Percentiles rank a stretch among this genome's conserved stretches.
Evolutionary conservation across 1,140 invertebrate species (phyloP).

Genomic region (Eriocheir sinensis): DNA sequence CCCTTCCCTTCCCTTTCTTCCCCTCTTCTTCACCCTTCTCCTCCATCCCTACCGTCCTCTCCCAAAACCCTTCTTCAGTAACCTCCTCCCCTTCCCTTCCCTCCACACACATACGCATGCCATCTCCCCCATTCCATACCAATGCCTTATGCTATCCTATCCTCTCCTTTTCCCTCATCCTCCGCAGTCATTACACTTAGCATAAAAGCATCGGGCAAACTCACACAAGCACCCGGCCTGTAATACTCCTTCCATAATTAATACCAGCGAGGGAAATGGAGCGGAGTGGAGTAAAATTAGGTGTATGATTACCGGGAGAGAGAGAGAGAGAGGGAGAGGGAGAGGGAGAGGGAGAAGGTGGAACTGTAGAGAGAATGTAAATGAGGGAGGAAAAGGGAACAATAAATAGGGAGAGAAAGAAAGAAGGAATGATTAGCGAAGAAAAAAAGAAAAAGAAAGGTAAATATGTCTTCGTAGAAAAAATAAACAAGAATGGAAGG

Average conservation of each 20-base stretch:
- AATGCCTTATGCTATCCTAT: not conserved
- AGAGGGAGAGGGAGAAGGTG: not conserved
- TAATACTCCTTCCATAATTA: not conserved
- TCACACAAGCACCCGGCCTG: not conserved
- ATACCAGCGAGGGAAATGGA: not conserved
- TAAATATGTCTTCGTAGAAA: too few relatives aligned
- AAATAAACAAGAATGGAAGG: too few relatives aligned
- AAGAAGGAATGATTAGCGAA: not conserved
- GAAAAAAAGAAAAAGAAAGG: too few relatives aligned
- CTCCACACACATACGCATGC: not conserved
- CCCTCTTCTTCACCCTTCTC: too few relatives aligned
- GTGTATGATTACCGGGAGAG: not conserved
- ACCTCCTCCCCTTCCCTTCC: not conserved
- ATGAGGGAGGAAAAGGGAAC: not conserved
- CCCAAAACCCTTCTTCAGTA: not conserved
- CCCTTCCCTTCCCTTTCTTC: not conserved
- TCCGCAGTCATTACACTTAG: not conserved
- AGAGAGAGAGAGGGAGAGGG: not conserved
- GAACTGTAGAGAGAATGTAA: not conserved
- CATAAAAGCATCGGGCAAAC: not conserved
- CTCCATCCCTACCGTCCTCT: not conserved
- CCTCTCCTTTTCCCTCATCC: not conserved
- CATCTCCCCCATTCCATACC: not conserved
- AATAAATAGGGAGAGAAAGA: not conserved
- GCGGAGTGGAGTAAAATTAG: too few relatives aligned